Conservation (phyloP, 1,140 invertebrate genomes). For the Mamestra configurata region DNA sequence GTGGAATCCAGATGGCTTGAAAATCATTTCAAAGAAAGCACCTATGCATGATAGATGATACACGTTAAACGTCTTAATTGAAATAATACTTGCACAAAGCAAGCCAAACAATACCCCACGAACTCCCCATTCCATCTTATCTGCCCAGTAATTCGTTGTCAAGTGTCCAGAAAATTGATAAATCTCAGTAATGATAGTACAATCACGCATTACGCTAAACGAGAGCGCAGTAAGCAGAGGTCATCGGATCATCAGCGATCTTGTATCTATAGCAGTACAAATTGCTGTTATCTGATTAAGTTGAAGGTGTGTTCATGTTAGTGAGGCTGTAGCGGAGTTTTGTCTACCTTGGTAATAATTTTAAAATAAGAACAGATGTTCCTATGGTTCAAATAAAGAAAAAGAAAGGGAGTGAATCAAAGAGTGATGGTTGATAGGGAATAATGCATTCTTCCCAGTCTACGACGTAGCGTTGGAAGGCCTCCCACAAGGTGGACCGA, state of each 20-base stretch:
- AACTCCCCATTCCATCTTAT: background rate
- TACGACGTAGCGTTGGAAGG: no score
- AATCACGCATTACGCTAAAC: slow-evolving; percentile 12
- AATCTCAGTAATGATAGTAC: slow-evolving; percentile 26
- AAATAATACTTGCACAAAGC: background rate
- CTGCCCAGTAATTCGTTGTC: background rate
- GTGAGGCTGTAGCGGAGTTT: slow-evolving; percentile 13
- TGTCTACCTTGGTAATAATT: background rate
- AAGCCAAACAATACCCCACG: background rate
- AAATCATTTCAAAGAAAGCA: no score
- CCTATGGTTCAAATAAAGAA: no score
- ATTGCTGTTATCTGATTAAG: slow-evolving; percentile 60
- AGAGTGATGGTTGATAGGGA: no score
- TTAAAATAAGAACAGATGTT: no score
- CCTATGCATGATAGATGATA: no score
- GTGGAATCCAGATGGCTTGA: no score
- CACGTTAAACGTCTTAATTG: no score
- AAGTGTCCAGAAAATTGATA: slow-evolving; percentile 30
- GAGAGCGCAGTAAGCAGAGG: slow-evolving; percentile 24
- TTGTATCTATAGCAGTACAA: slow-evolving; percentile 50
- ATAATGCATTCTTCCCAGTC: no score
- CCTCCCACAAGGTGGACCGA: no score
- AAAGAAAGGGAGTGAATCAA: no score
- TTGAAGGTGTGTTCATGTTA: slow-evolving; percentile 13
- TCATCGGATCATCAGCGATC: slow-evolving; percentile 31